phyloP scores from a whole-genome alignment of 2,888 invertebrate species.

The Argyresthia goedartella region DNA sequence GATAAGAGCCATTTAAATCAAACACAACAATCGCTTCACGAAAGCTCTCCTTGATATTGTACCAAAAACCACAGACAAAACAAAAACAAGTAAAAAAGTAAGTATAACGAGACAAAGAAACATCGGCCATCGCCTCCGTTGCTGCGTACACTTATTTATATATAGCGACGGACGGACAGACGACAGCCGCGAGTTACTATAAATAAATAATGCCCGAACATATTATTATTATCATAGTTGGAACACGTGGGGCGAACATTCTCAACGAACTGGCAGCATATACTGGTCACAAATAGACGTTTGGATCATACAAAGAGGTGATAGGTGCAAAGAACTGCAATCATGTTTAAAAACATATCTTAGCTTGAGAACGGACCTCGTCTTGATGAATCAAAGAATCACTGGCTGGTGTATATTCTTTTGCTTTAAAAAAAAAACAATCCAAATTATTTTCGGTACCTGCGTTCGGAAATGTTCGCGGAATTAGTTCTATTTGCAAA shows the following conservation, averaged over 20 bases:
- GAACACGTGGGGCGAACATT: conserved; percentile 63
- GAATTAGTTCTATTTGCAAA: conserved; percentile 49
- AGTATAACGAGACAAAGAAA: conserved; percentile 37
- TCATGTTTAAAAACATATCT: background rate
- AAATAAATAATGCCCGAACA: conserved; percentile 71
- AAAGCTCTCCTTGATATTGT: conserved; percentile 16
- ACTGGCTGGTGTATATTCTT: too few species aligned
- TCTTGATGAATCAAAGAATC: too few species aligned
- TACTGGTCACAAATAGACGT: conserved; percentile 9
- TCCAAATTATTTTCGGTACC: background rate
- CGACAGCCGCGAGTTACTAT: conserved; percentile 69
- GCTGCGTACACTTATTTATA: conserved; percentile 29
- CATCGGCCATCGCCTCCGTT: conserved; percentile 16
- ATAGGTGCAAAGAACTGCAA: conserved; percentile 2
- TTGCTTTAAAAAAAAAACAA: conserved; percentile 8
- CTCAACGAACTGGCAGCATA: conserved; percentile 24
- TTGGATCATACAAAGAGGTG: conserved; percentile 4
- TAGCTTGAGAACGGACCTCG: too few species aligned
- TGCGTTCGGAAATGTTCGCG: conserved; percentile 21
- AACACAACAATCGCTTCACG: background rate
- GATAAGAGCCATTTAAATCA: background rate
- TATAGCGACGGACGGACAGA: conserved; percentile 56
- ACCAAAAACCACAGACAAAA: conserved; percentile 2
- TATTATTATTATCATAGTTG: conserved; percentile 67
- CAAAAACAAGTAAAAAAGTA: conserved; percentile 1